Conservation (phyloP, 2,888 invertebrate genomes). For the Eutolmus rufibarbis region DNA sequence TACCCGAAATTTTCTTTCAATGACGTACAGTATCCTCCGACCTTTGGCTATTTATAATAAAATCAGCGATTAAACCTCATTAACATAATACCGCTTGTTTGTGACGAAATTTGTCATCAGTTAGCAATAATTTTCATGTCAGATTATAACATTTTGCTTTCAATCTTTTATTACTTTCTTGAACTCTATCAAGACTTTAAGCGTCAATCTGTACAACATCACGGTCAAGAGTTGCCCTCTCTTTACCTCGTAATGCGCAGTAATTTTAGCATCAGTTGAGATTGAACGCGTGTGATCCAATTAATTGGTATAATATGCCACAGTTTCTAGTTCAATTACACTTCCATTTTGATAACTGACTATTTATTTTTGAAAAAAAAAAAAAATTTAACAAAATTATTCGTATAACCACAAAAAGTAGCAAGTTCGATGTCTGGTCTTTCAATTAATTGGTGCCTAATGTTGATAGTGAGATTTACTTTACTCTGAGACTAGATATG, state of each 20-base stretch:
- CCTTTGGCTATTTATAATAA: neutral
- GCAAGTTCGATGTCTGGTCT: neutral
- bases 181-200: neutral
- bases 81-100: neutral
- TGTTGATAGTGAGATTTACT: neutral
- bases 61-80: neutral
- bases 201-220: neutral
- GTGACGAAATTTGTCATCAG: neutral
- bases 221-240: neutral
- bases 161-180: neutral
- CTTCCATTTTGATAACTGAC: neutral
- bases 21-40: neutral
- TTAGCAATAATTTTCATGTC: neutral
- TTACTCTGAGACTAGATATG: neutral
- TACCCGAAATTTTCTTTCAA: neutral
- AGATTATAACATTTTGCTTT: neutral
- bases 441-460: neutral
- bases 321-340: neutral
- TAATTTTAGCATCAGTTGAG: neutral
- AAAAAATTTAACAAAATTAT: neutral
- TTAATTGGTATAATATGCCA: neutral
- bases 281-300: neutral
- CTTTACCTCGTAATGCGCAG: neutral
- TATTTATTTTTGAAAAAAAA: neutral
- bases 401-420: neutral